phyloP scores from a whole-genome alignment of 2,797 vertebrate genomes.

The Chaunax sp. region DNA sequence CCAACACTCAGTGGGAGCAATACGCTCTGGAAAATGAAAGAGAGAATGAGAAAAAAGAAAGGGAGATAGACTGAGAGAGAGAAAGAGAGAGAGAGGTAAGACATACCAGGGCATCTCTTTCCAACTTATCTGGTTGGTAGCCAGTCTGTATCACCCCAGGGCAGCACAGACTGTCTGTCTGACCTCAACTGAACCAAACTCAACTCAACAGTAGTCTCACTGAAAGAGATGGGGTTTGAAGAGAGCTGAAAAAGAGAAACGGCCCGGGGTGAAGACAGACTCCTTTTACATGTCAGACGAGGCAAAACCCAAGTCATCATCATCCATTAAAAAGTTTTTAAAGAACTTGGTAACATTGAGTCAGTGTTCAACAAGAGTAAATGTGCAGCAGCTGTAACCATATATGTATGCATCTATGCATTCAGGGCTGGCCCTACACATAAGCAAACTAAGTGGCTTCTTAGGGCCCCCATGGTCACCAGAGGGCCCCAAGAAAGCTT shows the following conservation, averaged over 20 bases:
- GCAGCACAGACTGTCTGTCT: conserved; percentile 60
- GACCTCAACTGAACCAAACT: conserved; percentile 74
- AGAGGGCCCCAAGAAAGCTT: too few species aligned
- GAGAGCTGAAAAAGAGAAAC: conserved; percentile 26
- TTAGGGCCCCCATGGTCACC: too few species aligned
- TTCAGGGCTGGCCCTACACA: too few species aligned
- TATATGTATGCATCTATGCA: too few species aligned
- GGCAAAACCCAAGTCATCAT: conserved; percentile 16
- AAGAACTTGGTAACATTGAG: neutral
- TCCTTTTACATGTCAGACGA: conserved; percentile 13
- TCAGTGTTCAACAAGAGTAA: too few species aligned
- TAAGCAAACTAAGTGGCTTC: too few species aligned
- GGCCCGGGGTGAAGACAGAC: neutral
- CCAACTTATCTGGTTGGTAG: conserved; percentile 58
- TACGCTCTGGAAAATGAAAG: conserved; percentile 18
- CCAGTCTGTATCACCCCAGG: conserved; percentile 54
- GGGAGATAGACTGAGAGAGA: neutral
- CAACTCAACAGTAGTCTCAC: conserved; percentile 47
- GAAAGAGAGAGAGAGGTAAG: conserved; percentile 2
- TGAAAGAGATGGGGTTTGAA: conserved; percentile 32
- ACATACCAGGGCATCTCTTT: conserved; percentile 49
- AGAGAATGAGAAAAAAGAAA: neutral
- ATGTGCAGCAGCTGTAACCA: too few species aligned
- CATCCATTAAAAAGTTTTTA: conserved; percentile 9
- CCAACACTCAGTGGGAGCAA: conserved; percentile 26